A percentile compares a stretch with the other conserved stretches of the same genome.
phyloP scores from a whole-genome alignment of 2,888 invertebrate species.

The Limnephilus rhombicus region DNA sequence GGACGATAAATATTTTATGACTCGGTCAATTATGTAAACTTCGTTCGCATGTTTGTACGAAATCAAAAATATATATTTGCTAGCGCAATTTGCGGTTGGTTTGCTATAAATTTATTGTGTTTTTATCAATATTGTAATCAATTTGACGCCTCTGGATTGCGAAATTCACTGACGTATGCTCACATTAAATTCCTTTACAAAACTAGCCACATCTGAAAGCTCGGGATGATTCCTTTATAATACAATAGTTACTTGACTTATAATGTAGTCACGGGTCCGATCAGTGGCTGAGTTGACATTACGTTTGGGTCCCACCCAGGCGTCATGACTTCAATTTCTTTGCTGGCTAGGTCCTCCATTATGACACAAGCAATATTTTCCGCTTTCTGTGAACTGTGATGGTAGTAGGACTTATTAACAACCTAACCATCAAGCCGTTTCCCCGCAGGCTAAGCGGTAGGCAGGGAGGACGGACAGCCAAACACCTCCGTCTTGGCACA shows the following conservation, averaged over 20 bases:
- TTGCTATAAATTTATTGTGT: background rate
- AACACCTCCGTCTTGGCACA: too few species aligned
- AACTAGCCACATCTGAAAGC: background rate
- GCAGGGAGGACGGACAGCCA: too few species aligned
- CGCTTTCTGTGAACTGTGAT: too few species aligned
- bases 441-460: too few species aligned
- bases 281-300: too few species aligned
- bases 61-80: background rate
- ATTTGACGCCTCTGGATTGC: background rate
- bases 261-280: too few species aligned
- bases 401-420: too few species aligned
- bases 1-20: constrained; percentile 23
- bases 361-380: too few species aligned
- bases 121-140: background rate
- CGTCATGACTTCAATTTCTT: too few species aligned
- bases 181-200: background rate
- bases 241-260: background rate
- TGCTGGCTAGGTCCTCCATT: too few species aligned
- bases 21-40: constrained; percentile 5
- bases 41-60: background rate
- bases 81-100: background rate
- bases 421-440: too few species aligned
- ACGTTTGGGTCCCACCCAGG: too few species aligned
- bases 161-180: background rate
- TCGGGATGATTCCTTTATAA: background rate